Conservation (phyloP, 2,113 vertebrate genomes). For the Apteryx owenii region DNA sequence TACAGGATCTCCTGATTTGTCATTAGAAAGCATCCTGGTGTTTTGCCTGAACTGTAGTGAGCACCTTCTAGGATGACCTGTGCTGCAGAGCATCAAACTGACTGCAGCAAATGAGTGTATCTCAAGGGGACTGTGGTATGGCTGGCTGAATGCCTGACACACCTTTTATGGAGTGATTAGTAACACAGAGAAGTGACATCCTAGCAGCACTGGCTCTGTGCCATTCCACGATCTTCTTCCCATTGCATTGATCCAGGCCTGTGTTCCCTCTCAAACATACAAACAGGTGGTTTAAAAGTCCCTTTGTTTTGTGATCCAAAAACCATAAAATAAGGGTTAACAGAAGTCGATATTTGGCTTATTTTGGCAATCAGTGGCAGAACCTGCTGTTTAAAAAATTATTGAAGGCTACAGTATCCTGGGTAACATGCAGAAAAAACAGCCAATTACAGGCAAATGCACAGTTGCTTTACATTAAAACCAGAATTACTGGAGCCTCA, state of each 20-base stretch:
- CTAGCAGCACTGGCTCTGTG: neutral
- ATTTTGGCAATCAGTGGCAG: neutral
- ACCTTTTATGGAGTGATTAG: neutral
- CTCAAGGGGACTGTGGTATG: neutral
- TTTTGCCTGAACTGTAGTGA: neutral
- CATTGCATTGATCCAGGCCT: fast-evolving
- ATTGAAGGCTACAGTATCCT: neutral
- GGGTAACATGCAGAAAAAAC: neutral
- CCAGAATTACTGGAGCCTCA: neutral
- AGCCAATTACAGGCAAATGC: neutral
- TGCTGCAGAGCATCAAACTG: neutral
- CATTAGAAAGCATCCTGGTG: neutral
- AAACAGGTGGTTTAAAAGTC: neutral
- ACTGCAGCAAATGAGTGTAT: fast-evolving
- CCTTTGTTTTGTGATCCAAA: neutral
- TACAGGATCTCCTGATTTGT: neutral
- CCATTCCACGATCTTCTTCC: neutral
- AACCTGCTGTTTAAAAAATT: neutral
- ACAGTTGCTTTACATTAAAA: neutral
- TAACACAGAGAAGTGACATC: neutral
- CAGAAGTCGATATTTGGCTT: neutral
- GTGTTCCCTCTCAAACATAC: neutral
- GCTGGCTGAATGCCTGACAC: neutral
- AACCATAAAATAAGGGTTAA: neutral
- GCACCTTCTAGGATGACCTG: neutral